These are phyloP conservation scores for Macrostomum lignano DNA, from an alignment of 1,140 invertebrate species.

Conservation along the genomic window DNA sequence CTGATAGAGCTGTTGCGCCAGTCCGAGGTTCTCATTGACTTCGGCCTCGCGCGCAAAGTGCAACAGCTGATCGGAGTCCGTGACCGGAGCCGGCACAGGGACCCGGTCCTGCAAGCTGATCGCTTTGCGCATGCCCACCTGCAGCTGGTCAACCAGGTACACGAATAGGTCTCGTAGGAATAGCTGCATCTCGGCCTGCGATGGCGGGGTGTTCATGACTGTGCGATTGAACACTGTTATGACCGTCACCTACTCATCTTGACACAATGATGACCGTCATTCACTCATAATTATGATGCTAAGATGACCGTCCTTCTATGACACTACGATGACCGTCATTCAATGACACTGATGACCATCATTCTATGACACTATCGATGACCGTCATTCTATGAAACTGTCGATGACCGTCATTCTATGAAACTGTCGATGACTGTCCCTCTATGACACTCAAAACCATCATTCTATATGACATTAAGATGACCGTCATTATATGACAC, in stretches of 20 bases:
- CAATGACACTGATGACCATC: not conserved
- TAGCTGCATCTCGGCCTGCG: slow-evolving; percentile 12
- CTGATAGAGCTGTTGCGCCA: slow-evolving; percentile 25
- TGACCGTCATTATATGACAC: no score
- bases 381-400: no score
- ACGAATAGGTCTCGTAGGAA: slow-evolving; percentile 27
- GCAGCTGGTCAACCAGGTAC: slow-evolving; percentile 27
- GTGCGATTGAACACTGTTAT: not conserved
- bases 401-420: no score
- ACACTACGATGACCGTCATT: not conserved
- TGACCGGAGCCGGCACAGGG: slow-evolving; percentile 18
- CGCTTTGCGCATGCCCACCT: slow-evolving; percentile 18
- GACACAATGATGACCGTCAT: not conserved
- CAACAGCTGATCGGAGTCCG: slow-evolving; percentile 21
- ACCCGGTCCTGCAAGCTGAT: slow-evolving; percentile 20
- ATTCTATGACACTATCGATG: no score
- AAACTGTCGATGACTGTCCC: no score
- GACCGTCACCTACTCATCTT: not conserved
- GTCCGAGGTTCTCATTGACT: slow-evolving; percentile 23
- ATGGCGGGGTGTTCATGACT: no score
- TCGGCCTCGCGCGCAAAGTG: slow-evolving; percentile 28
- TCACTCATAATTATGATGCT: not conserved
- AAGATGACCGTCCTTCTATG: not conserved
- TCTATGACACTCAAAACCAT: no score
- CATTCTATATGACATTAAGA: no score